These are phyloP conservation scores for Leptodirus hochenwartii DNA, from an alignment of 2,888 invertebrate species.

Conservation along the genomic window DNA sequence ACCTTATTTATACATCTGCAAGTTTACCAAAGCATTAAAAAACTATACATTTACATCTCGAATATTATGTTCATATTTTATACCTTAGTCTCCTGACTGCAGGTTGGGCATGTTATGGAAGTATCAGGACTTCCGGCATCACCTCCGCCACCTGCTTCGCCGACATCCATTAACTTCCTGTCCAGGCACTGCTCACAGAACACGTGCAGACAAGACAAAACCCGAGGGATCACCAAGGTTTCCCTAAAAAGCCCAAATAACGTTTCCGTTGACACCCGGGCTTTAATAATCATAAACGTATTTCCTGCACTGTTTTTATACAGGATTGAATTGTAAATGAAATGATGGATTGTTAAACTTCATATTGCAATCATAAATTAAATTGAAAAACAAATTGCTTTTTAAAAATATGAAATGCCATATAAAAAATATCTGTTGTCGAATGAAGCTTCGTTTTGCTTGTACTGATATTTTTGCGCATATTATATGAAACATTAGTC, in stretches of 20 bases:
- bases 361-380: neutral
- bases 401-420: slow-evolving; percentile 2
- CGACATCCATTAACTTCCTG: slow-evolving; percentile 46
- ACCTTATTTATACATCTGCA: no score
- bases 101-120: slow-evolving; percentile 57
- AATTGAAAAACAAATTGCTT: neutral
- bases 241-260: no score
- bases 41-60: no score
- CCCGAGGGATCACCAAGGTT: slow-evolving; percentile 64
- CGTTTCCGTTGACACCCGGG: no score
- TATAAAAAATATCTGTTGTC: no score
- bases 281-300: no score
- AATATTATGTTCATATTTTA: no score
- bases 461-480: no score
- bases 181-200: slow-evolving; percentile 87
- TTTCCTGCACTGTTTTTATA: no score
- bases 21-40: no score
- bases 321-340: neutral
- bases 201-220: slow-evolving; percentile 85
- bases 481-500: no score
- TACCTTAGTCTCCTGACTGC: slow-evolving; percentile 73
- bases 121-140: slow-evolving; percentile 44
- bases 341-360: neutral
- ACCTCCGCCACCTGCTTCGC: slow-evolving; percentile 51
- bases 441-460: no score